Evolutionary conservation across 1,140 invertebrate genomes (phyloP).

Genomic region (Bombus vancouverensis): DNA sequence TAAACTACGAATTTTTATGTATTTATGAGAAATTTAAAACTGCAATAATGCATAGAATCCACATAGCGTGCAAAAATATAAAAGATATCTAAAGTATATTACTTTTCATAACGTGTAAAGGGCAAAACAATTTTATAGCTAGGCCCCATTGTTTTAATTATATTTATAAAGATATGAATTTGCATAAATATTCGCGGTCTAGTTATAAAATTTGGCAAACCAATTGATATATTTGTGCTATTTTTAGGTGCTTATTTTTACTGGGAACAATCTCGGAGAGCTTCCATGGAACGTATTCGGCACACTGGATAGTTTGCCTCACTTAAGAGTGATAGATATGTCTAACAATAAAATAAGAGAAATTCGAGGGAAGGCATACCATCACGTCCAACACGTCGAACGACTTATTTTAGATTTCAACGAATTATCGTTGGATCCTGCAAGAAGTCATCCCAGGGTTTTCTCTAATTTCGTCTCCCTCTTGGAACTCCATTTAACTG

Average conservation of each 20-base stretch:
- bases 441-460: conserved; percentile 87
- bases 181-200: too few relatives aligned
- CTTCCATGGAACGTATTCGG: conserved; percentile 90
- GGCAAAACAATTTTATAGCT: too few relatives aligned
- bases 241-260: conserved; percentile 88
- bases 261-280: conserved; percentile 86
- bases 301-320: conserved; percentile 83
- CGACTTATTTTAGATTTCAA: conserved; percentile 90
- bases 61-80: too few relatives aligned
- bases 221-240: conserved; percentile 4
- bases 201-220: not conserved
- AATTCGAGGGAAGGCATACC: conserved; percentile 90
- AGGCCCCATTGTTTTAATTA: not conserved
- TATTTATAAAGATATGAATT: not conserved
- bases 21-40: too few relatives aligned
- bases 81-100: not conserved
- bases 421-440: conserved; percentile 85
- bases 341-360: conserved; percentile 89
- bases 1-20: too few relatives aligned
- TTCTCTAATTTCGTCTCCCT: conserved; percentile 91
- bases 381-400: conserved; percentile 88
- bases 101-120: too few relatives aligned
- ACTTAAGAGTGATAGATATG: conserved; percentile 89
- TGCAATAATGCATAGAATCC: too few relatives aligned
- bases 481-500: conserved; percentile 88